Evolutionary conservation across 2,797 vertebrate species (phyloP).

Genomic region (Lacerta bilineata): DNA sequence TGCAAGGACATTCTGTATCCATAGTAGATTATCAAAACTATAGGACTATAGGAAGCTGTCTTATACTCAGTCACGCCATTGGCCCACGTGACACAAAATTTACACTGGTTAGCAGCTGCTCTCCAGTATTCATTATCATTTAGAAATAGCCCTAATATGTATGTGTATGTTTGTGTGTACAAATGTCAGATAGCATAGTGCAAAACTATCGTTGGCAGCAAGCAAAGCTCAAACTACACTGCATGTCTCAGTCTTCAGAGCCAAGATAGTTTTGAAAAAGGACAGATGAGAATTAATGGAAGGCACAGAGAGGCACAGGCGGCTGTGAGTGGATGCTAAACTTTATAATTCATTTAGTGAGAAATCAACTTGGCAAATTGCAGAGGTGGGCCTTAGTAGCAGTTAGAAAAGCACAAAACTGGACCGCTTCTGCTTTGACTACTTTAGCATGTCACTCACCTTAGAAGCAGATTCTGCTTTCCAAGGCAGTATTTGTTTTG

Average conservation of each 20-base stretch:
- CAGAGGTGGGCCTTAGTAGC: neutral
- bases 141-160: too few species aligned
- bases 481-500: slow-evolving; percentile 53
- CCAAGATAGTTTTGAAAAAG: slow-evolving; percentile 21
- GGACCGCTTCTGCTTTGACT: neutral
- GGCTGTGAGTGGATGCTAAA: slow-evolving; percentile 37
- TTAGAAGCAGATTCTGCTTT: slow-evolving; percentile 34
- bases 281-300: slow-evolving; percentile 31
- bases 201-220: slow-evolving; percentile 24
- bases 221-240: slow-evolving; percentile 44
- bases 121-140: too few species aligned
- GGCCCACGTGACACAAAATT: too few species aligned
- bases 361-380: slow-evolving; percentile 33
- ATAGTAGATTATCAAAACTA: too few species aligned
- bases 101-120: too few species aligned
- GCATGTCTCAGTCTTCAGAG: slow-evolving; percentile 29
- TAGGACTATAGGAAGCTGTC: too few species aligned
- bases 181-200: slow-evolving; percentile 37
- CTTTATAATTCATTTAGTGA: slow-evolving; percentile 26
- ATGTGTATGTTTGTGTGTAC: neutral
- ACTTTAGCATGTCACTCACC: neutral
- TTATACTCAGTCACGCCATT: too few species aligned
- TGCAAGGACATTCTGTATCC: too few species aligned
- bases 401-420: slow-evolving; percentile 22
- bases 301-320: slow-evolving; percentile 5